Percentiles rank a stretch among this genome's conserved stretches.
Conservation (phyloP, 2,113 vertebrate genomes). For the Thinocorus orbignyianus region DNA sequence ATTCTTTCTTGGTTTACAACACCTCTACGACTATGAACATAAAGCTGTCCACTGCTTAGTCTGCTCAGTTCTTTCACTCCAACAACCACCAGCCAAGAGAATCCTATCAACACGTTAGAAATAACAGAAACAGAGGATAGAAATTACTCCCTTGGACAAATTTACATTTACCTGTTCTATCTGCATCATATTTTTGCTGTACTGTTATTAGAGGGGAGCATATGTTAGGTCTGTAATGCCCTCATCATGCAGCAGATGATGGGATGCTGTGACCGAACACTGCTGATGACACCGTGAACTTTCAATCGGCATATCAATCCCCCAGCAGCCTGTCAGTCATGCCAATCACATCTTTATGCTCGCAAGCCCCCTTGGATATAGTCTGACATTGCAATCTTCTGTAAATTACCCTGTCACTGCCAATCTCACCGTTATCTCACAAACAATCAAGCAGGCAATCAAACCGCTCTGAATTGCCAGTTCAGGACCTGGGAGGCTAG, state of each 20-base stretch:
- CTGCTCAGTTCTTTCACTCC: not conserved
- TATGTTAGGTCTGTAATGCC: conserved; percentile 49
- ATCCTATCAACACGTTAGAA: conserved; percentile 5
- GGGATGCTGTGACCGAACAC: conserved; percentile 44
- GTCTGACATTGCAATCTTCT: conserved; percentile 83
- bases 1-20: not conserved
- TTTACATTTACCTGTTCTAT: conserved; percentile 41
- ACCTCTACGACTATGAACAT: not conserved
- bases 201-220: conserved; percentile 44
- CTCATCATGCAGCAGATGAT: conserved; percentile 69
- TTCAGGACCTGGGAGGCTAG: conserved; percentile 73
- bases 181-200: not conserved
- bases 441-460: conserved; percentile 85
- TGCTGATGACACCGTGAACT: conserved; percentile 68
- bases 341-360: conserved; percentile 75
- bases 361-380: conserved; percentile 70
- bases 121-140: not conserved
- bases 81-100: conserved; percentile 6
- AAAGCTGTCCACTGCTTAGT: not conserved
- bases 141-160: conserved; percentile 6
- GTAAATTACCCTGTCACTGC: conserved; percentile 84
- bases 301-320: conserved; percentile 76
- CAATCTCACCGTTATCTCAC: conserved; percentile 81
- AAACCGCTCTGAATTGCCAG: conserved; percentile 77
- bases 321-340: conserved; percentile 77